Conservation (phyloP, 64 coral and sea anemone genomes). For the Catalaphyllia jardinei region DNA sequence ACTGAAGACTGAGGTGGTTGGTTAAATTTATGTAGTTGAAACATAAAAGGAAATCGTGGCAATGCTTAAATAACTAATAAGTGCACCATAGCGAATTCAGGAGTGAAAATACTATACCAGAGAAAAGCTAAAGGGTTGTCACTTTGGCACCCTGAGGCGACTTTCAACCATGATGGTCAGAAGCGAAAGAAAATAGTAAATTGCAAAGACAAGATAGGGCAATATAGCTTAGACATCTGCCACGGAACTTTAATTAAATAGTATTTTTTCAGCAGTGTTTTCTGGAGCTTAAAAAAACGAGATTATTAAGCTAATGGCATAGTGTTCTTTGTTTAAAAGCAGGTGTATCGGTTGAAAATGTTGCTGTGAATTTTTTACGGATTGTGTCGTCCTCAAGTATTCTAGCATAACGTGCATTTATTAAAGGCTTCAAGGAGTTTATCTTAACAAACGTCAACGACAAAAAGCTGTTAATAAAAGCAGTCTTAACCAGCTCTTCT, state of each 20-base stretch:
- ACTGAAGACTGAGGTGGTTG: background rate
- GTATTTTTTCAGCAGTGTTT: background rate
- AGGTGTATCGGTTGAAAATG: background rate
- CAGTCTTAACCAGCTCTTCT: background rate
- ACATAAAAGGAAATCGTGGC: background rate
- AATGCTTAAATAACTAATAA: background rate
- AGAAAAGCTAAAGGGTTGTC: background rate
- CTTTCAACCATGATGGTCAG: background rate
- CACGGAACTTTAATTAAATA: background rate
- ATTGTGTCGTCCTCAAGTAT: background rate
- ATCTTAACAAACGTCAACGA: background rate
- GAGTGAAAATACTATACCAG: background rate
- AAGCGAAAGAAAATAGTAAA: background rate
- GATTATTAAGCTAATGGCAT: background rate
- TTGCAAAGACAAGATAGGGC: background rate
- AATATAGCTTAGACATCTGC: background rate
- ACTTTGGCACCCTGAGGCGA: background rate
- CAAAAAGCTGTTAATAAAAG: background rate
- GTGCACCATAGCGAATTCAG: background rate
- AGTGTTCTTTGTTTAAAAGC: background rate
- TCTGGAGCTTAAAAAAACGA: background rate
- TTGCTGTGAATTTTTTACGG: background rate
- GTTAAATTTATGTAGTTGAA: background rate
- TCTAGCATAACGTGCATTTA: background rate
- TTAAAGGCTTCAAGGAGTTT: background rate